Conservation (phyloP, 2,113 vertebrate species). For the Psittacula cyanocephala region DNA sequence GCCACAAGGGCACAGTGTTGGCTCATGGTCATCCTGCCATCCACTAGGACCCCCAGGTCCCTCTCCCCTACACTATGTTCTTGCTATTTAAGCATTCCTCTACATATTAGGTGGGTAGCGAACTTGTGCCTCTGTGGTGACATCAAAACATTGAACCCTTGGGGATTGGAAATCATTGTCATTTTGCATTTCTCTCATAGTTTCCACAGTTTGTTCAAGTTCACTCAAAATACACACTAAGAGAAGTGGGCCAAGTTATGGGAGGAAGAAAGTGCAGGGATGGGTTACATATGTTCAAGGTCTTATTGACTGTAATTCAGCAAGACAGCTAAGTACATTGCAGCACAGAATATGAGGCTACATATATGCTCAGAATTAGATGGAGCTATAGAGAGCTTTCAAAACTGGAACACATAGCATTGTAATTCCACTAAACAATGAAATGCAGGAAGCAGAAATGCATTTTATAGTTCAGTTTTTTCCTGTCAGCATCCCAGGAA, state of each 20-base stretch:
- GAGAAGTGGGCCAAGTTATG: not conserved
- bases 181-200: not conserved
- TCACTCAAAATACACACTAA: slow-evolving; percentile 4
- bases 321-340: not conserved
- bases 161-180: not conserved
- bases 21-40: too few species aligned
- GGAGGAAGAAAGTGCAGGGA: fast-evolving
- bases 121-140: not conserved
- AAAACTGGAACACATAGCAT: not conserved
- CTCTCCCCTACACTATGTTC: too few species aligned
- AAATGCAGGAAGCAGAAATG: not conserved
- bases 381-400: not conserved
- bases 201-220: not conserved
- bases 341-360: not conserved
- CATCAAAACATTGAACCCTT: not conserved
- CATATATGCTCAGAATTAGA: not conserved
- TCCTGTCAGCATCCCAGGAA: slow-evolving; percentile 39
- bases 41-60: too few species aligned
- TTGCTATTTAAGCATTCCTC: not conserved
- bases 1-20: too few species aligned
- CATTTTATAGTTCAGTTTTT: slow-evolving; percentile 5
- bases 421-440: not conserved
- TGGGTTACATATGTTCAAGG: not conserved
- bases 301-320: slow-evolving; percentile 1
- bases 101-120: not conserved